These are phyloP conservation scores for Pempheris klunzingeri DNA, from an alignment of 2,797 vertebrate species.

Conservation along the genomic window DNA sequence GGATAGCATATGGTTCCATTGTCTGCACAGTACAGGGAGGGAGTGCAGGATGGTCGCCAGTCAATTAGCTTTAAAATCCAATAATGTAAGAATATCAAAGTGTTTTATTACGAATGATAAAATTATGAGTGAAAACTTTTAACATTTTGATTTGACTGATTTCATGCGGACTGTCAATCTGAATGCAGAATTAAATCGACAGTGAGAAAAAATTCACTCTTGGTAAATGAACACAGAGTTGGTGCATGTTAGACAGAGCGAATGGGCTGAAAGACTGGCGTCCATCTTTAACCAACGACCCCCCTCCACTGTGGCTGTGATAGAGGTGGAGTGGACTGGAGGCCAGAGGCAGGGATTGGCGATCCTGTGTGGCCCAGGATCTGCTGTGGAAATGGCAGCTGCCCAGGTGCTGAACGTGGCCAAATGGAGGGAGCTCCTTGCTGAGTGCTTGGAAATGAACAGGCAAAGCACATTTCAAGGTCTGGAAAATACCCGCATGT, in stretches of 20 bases:
- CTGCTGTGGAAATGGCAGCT: conserved; percentile 38
- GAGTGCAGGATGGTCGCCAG: background rate
- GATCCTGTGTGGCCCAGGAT: conserved; percentile 13
- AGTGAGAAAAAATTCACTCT: background rate
- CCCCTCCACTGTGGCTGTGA: conserved; percentile 3
- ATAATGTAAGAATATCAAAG: background rate
- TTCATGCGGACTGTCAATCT: background rate
- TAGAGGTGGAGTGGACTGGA: conserved; percentile 6
- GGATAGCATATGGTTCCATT: background rate
- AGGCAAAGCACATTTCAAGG: conserved; percentile 29
- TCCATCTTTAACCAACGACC: conserved; percentile 12
- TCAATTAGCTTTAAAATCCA: background rate
- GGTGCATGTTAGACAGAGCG: background rate
- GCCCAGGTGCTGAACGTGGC: conserved; percentile 16
- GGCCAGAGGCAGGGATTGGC: conserved; percentile 22
- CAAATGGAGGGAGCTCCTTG: conserved; percentile 15
- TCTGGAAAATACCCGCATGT: conserved; percentile 30
- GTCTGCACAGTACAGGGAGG: background rate
- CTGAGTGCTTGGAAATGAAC: conserved; percentile 36
- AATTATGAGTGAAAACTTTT: background rate
- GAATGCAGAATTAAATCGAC: background rate
- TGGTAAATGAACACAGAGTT: background rate
- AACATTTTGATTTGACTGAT: background rate
- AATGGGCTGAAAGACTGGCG: background rate
- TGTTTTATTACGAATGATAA: background rate